phyloP scores from a whole-genome alignment of 2,888 invertebrate species.

The Carcina quercana region DNA sequence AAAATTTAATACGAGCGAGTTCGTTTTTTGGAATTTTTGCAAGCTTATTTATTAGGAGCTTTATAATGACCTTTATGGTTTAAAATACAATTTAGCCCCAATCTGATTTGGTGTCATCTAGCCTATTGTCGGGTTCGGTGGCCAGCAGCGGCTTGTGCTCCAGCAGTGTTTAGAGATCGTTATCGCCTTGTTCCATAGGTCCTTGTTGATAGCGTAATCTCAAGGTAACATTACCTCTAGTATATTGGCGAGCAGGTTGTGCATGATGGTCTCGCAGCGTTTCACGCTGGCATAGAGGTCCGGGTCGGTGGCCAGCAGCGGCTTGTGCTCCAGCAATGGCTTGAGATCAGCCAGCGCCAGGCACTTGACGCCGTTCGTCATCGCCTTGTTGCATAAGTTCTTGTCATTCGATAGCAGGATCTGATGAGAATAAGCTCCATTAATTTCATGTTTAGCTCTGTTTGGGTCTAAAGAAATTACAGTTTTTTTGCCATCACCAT shows the following conservation, averaged over 20 bases:
- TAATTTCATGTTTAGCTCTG: too few species aligned
- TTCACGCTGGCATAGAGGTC: conserved; percentile 27
- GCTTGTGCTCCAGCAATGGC: conserved; percentile 26
- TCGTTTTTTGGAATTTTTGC: too few species aligned
- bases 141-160: conserved; percentile 29
- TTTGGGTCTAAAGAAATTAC: too few species aligned
- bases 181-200: conserved; percentile 71
- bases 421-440: too few species aligned
- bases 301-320: conserved; percentile 27
- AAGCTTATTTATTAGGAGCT: too few species aligned
- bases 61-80: too few species aligned
- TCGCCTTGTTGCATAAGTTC: conserved; percentile 73
- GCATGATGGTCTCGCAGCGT: conserved; percentile 34
- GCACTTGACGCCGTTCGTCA: conserved; percentile 58
- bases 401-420: conserved; percentile 74
- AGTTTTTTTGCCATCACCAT: too few species aligned
- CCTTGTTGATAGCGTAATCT: too few species aligned
- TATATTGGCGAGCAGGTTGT: conserved; percentile 36
- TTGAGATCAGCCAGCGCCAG: conserved; percentile 33
- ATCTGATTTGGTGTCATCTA: too few species aligned
- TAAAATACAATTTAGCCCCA: too few species aligned
- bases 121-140: conserved; percentile 30
- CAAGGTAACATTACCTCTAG: too few species aligned
- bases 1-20: too few species aligned
- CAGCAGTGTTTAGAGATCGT: conserved; percentile 29